These are phyloP conservation scores for Meloidogyne floridensis DNA, from an alignment of 1,140 invertebrate genomes.

Conservation along the genomic window DNA sequence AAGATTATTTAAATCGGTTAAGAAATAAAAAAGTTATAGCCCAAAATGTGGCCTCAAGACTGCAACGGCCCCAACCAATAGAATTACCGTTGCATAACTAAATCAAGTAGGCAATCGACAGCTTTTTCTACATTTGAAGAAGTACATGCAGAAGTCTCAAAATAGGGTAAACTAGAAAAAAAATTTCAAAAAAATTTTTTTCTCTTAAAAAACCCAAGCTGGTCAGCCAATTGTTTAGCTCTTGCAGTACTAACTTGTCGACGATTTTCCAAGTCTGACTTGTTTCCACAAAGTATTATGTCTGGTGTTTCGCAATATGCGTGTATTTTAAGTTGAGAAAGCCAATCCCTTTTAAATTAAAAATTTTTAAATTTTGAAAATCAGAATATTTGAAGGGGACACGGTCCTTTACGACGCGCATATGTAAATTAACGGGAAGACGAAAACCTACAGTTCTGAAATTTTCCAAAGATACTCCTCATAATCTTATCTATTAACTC, in stretches of 20 bases:
- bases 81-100: conserved; percentile 60
- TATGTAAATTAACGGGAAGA: too few species aligned
- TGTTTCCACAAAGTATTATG: conserved; percentile 88
- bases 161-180: conserved; percentile 61
- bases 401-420: too few species aligned
- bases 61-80: neutral
- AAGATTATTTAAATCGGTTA: too few species aligned
- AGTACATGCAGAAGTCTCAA: conserved; percentile 65
- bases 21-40: too few species aligned
- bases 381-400: too few species aligned
- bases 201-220: conserved; percentile 47
- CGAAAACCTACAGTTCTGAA: too few species aligned
- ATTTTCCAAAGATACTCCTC: too few species aligned
- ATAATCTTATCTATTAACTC: too few species aligned
- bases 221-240: conserved; percentile 64
- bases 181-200: neutral
- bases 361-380: neutral
- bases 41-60: too few species aligned
- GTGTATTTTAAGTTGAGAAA: conserved; percentile 88
- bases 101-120: conserved; percentile 62
- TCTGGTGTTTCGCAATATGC: conserved; percentile 93
- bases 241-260: conserved; percentile 63
- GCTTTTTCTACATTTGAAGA: conserved; percentile 63
- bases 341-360: conserved; percentile 77
- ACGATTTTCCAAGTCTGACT: conserved; percentile 64